phyloP scores from a whole-genome alignment of 2,113 vertebrate species.

The Triplophysa tibetana region DNA sequence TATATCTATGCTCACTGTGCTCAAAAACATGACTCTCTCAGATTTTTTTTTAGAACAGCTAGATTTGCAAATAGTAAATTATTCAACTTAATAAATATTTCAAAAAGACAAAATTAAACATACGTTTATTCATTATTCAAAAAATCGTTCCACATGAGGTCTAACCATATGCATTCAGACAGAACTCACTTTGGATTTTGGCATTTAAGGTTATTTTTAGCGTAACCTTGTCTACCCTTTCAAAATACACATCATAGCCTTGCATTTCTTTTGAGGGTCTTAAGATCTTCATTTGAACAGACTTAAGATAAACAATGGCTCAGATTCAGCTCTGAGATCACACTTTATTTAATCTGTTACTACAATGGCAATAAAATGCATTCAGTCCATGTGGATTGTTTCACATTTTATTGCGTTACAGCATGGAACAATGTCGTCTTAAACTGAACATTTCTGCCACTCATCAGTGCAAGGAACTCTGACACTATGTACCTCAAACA shows the following conservation, averaged over 20 bases:
- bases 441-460: constrained; percentile 1
- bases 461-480: constrained; percentile 6
- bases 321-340: neutral
- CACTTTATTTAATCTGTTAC: constrained; percentile 4
- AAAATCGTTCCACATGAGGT: no score
- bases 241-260: neutral
- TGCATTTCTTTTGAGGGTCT: neutral
- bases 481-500: constrained; percentile 6
- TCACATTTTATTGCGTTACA: neutral
- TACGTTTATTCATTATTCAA: no score
- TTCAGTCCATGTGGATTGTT: neutral
- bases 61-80: no score
- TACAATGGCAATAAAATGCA: neutral
- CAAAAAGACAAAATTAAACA: no score
- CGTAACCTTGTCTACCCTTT: no score
- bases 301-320: neutral
- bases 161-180: no score
- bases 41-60: no score
- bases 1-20: no score
- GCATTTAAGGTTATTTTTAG: no score
- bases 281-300: neutral
- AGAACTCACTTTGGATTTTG: no score
- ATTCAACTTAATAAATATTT: no score
- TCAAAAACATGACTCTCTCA: no score
- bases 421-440: neutral